phyloP scores from a whole-genome alignment of 2,113 vertebrate genomes.

The Nothobranchius furzeri region DNA sequence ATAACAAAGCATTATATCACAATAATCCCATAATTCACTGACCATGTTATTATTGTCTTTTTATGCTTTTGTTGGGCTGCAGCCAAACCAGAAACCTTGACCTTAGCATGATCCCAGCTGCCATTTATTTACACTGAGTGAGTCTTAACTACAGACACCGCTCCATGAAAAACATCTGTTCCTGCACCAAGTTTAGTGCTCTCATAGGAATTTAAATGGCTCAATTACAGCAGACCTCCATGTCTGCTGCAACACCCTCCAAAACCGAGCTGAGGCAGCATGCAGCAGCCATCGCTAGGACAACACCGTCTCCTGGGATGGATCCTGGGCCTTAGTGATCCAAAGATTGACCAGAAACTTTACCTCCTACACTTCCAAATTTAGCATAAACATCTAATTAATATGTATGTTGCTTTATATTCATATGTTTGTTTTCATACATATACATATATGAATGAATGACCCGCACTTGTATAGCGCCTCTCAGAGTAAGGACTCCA shows the following conservation, averaged over 20 bases:
- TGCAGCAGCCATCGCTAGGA: background rate
- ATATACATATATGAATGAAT: too few relatives aligned
- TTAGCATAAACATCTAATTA: background rate
- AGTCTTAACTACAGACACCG: conserved; percentile 20
- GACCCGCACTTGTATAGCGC: too few relatives aligned
- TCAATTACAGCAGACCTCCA: conserved; percentile 46
- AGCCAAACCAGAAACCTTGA: conserved; percentile 29
- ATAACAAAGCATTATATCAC: background rate
- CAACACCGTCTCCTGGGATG: background rate
- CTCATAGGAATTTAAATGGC: conserved; percentile 43
- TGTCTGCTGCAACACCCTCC: conserved; percentile 32
- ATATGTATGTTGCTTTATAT: too few relatives aligned
- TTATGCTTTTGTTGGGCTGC: background rate
- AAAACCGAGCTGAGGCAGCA: conserved; percentile 44
- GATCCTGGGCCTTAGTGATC: background rate
- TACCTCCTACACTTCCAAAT: conserved; percentile 8
- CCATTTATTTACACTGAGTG: conserved; percentile 54
- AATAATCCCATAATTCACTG: background rate
- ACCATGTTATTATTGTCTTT: background rate
- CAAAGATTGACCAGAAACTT: conserved; percentile 15
- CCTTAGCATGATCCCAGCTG: conserved; percentile 33
- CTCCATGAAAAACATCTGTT: conserved; percentile 60
- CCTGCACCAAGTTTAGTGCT: conserved; percentile 25
- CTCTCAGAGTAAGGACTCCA: too few relatives aligned
- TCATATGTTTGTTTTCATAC: too few relatives aligned